Evolutionary conservation across 2,113 vertebrate genomes (phyloP).

Genomic region (Lagopus muta): DNA sequence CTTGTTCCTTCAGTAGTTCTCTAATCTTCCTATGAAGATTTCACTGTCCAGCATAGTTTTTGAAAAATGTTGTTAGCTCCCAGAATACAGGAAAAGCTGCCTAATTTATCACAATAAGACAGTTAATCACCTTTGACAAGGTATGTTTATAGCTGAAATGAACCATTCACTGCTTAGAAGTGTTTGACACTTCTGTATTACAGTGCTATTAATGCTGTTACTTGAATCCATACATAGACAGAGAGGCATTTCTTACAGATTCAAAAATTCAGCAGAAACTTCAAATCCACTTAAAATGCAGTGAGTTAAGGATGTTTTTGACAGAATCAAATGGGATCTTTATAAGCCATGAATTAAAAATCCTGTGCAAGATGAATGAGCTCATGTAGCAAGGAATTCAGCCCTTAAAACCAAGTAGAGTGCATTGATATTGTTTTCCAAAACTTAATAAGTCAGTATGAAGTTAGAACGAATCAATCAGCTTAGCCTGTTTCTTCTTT

Average conservation of each 20-base stretch:
- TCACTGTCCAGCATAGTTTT: background rate
- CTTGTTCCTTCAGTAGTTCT: background rate
- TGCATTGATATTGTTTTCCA: background rate
- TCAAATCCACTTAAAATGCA: constrained; percentile 1
- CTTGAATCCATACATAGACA: background rate
- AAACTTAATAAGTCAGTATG: background rate
- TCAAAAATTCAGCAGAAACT: constrained; percentile 25
- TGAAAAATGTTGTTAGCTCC: background rate
- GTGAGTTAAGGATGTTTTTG: constrained; percentile 6
- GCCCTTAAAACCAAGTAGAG: background rate
- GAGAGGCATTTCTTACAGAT: background rate
- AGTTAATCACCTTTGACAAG: constrained; percentile 68
- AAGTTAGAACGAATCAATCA: background rate
- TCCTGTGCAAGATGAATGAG: constrained; percentile 1
- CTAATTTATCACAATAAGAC: constrained; percentile 56
- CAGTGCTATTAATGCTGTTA: background rate
- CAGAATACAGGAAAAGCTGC: background rate
- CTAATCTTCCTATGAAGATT: background rate
- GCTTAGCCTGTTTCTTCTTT: background rate
- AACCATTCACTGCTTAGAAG: constrained; percentile 59
- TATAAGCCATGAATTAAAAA: background rate
- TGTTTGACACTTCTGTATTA: constrained; percentile 50
- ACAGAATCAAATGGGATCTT: constrained; percentile 15
- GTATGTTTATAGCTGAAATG: constrained; percentile 69
- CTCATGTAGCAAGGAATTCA: background rate